phyloP scores from a whole-genome alignment of 2,888 invertebrate species.

The Tridacna crocea region DNA sequence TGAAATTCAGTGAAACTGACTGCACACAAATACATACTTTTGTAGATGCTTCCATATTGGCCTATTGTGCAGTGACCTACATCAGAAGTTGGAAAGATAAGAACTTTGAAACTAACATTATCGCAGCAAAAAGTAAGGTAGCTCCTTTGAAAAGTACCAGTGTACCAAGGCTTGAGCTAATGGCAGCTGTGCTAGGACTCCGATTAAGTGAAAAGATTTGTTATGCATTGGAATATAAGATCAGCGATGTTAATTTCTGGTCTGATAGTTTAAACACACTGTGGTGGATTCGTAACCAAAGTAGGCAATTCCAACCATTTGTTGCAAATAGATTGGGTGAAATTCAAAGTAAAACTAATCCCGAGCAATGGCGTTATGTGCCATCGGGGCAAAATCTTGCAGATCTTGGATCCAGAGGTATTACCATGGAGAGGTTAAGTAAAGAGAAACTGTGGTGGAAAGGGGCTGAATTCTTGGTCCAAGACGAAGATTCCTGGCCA shows the following conservation, averaged over 20 bases:
- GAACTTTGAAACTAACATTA: background rate
- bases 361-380: constrained; percentile 46
- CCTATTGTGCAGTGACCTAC: constrained; percentile 47
- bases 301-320: constrained; percentile 54
- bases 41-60: constrained; percentile 48
- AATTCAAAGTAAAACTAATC: constrained; percentile 49
- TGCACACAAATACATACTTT: constrained; percentile 42
- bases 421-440: background rate
- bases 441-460: constrained; percentile 35
- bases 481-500: constrained; percentile 29
- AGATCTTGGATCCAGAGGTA: constrained; percentile 16
- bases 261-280: constrained; percentile 49
- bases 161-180: constrained; percentile 47
- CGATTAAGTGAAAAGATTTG: constrained; percentile 7
- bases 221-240: constrained; percentile 20
- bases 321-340: constrained; percentile 61
- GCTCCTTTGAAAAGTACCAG: constrained; percentile 46
- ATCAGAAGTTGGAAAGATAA: constrained; percentile 12
- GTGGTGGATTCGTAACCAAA: constrained; percentile 54
- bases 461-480: constrained; percentile 39
- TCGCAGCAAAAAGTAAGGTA: constrained; percentile 49
- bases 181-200: constrained; percentile 39
- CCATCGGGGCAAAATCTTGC: constrained; percentile 37
- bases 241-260: constrained; percentile 25
- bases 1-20: constrained; percentile 19